Evolutionary conservation across 2,113 vertebrate genomes (phyloP).

Genomic region (Zingel zingel): DNA sequence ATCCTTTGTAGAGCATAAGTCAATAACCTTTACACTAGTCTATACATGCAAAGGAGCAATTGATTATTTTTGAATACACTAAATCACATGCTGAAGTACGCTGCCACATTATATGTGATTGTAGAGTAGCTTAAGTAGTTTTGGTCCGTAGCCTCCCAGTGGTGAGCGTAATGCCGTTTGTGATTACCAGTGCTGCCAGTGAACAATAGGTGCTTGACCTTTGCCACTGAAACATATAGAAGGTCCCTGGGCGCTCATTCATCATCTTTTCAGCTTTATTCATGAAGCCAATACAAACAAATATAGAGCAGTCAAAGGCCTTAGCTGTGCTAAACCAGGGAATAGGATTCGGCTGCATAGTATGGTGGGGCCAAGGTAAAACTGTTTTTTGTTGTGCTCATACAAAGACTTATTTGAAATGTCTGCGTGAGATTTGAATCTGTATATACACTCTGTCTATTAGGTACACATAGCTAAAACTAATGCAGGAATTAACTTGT

Average conservation of each 20-base stretch:
- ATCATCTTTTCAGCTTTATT: conserved; percentile 75
- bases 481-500: too few relatives aligned
- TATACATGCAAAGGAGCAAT: neutral
- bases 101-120: neutral
- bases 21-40: neutral
- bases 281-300: conserved; percentile 61
- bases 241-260: conserved; percentile 70
- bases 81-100: neutral
- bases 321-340: conserved; percentile 14
- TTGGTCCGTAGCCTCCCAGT: neutral
- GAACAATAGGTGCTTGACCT: conserved; percentile 82
- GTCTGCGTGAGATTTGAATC: conserved; percentile 21
- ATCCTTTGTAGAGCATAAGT: neutral
- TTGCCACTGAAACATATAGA: conserved; percentile 65
- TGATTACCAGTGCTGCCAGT: conserved; percentile 69
- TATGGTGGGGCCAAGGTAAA: conserved; percentile 10
- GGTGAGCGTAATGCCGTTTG: conserved; percentile 28
- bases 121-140: conserved; percentile 3
- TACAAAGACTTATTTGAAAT: conserved; percentile 8
- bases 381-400: neutral
- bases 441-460: neutral
- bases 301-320: conserved; percentile 46
- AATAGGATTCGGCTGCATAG: conserved; percentile 13
- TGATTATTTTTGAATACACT: neutral
- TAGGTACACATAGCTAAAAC: neutral